These are phyloP conservation scores for Motacilla tschutschensis DNA, from an alignment of 2,113 vertebrate species.

Conservation along the genomic window DNA sequence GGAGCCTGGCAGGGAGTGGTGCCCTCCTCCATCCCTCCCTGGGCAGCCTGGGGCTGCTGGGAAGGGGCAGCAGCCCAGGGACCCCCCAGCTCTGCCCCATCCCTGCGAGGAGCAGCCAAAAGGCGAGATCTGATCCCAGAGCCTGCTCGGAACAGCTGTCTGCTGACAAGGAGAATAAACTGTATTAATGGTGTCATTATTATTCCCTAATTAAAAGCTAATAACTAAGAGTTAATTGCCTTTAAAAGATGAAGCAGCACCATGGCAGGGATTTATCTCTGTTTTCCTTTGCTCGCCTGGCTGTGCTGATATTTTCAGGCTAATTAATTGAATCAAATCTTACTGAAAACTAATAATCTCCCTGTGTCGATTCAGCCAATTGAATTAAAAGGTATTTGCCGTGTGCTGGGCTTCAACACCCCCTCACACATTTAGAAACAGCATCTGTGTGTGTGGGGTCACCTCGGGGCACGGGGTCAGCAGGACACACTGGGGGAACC, in stretches of 20 bases:
- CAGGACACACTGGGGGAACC: not conserved
- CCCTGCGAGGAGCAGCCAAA: not conserved
- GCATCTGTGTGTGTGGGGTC: rapidly evolving
- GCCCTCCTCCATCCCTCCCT: not conserved
- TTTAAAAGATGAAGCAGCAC: conserved; percentile 72
- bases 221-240: conserved; percentile 79
- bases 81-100: not conserved
- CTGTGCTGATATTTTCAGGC: conserved; percentile 65
- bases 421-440: too few relatives aligned
- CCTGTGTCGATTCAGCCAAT: not conserved
- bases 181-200: conserved; percentile 77
- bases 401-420: not conserved
- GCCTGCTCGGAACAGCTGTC: conserved; percentile 73
- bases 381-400: conserved; percentile 36
- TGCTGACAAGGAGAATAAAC: conserved; percentile 73
- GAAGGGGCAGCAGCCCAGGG: not conserved
- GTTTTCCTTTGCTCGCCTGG: conserved; percentile 67
- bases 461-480: not conserved
- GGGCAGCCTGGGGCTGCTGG: not conserved
- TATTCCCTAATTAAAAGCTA: conserved; percentile 82
- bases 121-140: conserved; percentile 47
- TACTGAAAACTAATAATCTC: conserved; percentile 63
- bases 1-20: not conserved
- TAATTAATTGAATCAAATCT: conserved; percentile 75
- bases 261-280: conserved; percentile 74